Base-by-base conservation (phyloP, 2,888 invertebrate species). In the Pachydiplax longipennis region DNA sequence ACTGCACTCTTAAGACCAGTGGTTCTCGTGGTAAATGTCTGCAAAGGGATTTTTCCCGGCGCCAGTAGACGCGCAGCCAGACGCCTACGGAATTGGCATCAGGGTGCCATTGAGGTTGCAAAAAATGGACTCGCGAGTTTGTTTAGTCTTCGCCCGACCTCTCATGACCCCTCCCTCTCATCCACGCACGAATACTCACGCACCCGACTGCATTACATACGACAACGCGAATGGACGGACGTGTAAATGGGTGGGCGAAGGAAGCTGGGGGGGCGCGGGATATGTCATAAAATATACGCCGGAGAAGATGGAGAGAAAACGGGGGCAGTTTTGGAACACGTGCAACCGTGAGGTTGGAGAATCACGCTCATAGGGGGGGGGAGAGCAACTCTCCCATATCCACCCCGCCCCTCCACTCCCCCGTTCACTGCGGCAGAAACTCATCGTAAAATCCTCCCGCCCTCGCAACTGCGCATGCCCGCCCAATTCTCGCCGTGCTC, bases 291-390 rank as follows among this genome's bases (percentile, higher is more conserved):
- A 53, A 53, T 82, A 48, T 82, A 31, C 25, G 35, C 25, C 10
- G 82, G 25, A 25, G 48, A 82, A 82, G 82, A 82, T n/a, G 58
- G 35, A 40, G n/a, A 81, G 81, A 40, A 81, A 53, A 58, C 31
- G 83, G 35, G 58, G 35, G 58, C 83, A 58, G 35, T 53, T 83
- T 58, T 83, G 83, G 87, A 87, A 87, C 87, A 87, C 87, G 87
- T 87, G 87, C 87, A 87, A 53, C 87, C 87, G 87, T 87, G 87
- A 53, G 61, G 87, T 61, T 83, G 35, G 83, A 83, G 83, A 83
- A 87, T 87, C 87, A 87, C 87, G 87, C 87, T 61, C 87, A 0
- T 13, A 31, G 12, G 73, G 31, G 73, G n/a, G n/a, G n/a, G n/a
- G n/a, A n/a, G 25, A 31, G 73, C 61, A 31, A 73, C 15, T 53